Evolutionary conservation across 1,140 invertebrate species (phyloP).

Genomic region (Brachionus calyciflorus): DNA sequence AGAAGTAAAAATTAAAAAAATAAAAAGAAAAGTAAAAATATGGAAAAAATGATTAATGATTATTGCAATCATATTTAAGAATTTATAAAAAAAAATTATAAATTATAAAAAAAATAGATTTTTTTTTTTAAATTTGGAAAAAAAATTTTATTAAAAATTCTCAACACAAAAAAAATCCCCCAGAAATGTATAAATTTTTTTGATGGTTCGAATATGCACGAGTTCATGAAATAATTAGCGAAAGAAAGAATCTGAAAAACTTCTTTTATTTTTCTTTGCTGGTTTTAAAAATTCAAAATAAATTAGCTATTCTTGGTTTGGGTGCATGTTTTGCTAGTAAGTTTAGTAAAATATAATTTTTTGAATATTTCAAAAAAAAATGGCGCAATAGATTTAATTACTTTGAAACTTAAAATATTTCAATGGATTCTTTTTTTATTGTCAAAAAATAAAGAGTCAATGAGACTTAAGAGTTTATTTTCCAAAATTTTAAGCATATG

Average conservation of each 20-base stretch:
- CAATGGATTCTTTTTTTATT: too few species aligned
- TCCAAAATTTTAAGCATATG: too few species aligned
- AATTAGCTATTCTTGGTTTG: not conserved
- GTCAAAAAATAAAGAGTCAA: too few species aligned
- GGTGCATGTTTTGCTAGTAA: not conserved
- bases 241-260: not conserved
- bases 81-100: constrained; percentile 14
- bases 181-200: not conserved
- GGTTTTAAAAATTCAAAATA: not conserved
- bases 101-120: constrained; percentile 24
- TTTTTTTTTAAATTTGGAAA: not conserved
- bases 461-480: too few species aligned
- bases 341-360: not conserved
- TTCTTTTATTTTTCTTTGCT: not conserved
- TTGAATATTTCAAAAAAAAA: not conserved
- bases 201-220: not conserved
- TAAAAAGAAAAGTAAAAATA: constrained; percentile 34
- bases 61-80: constrained; percentile 20
- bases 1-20: constrained; percentile 30
- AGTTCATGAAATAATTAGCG: constrained; percentile 12
- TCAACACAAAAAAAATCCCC: not conserved
- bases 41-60: constrained; percentile 43
- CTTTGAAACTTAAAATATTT: not conserved
- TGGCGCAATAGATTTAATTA: constrained; percentile 28
- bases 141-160: constrained; percentile 9